These are phyloP conservation scores for Tethea ocularis DNA, from an alignment of 2,888 invertebrate genomes.

Conservation along the genomic window DNA sequence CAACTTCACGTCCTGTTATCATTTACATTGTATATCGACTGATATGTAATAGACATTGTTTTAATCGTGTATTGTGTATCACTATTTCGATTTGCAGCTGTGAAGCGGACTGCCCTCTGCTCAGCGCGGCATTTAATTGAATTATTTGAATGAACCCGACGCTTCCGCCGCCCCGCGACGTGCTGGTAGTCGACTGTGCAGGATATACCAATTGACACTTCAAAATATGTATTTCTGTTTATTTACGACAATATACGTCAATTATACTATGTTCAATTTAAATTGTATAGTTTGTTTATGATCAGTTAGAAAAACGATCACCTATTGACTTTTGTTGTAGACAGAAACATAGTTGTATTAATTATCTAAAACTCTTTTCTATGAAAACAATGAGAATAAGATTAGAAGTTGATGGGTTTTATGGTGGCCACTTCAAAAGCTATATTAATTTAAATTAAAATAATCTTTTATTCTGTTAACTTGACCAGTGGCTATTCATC, in stretches of 20 bases:
- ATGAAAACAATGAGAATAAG: too few species aligned
- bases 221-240: slow-evolving; percentile 63
- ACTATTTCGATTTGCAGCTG: slow-evolving; percentile 62
- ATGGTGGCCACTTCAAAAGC: too few species aligned
- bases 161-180: slow-evolving; percentile 69
- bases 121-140: slow-evolving; percentile 76
- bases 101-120: slow-evolving; percentile 71
- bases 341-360: too few species aligned
- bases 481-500: too few species aligned
- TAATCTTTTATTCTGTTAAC: too few species aligned
- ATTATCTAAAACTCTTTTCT: too few species aligned
- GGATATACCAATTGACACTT: slow-evolving; percentile 78
- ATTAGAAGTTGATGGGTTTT: too few species aligned
- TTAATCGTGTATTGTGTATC: slow-evolving; percentile 41
- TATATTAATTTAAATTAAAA: too few species aligned
- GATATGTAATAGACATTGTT: too few species aligned
- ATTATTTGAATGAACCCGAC: slow-evolving; percentile 80
- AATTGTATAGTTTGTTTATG: not conserved
- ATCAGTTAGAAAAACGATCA: not conserved
- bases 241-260: slow-evolving; percentile 20
- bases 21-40: too few species aligned
- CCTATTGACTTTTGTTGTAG: not conserved
- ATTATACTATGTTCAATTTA: not conserved
- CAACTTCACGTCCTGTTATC: too few species aligned
- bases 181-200: slow-evolving; percentile 52